Base-by-base conservation (phyloP, 1,140 invertebrate species). In the Leucophenga varia region DNA sequence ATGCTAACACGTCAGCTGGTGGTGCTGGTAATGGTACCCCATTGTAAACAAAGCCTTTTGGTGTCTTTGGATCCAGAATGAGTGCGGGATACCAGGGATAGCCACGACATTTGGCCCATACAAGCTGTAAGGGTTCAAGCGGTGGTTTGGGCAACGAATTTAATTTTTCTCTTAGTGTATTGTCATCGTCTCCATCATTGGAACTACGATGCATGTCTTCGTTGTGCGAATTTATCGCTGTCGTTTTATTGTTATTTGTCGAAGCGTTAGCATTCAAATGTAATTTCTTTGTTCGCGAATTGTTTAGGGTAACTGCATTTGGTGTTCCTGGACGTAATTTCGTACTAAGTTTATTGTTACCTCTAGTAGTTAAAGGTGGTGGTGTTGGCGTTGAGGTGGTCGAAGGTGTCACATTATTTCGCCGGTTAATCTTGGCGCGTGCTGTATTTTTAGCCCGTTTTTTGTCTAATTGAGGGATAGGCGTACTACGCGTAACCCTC, bases 31-130 rank as follows among this genome's bases (percentile, higher is more conserved):
- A 86, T 0, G 92, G 92, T 1, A 97, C 92, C 17, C 91, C 92
- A 74, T 95, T 94, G 76, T 96, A 90, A 17, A 93, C 83, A 58
- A 90, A 95, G 1, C 91, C 86, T 75, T 89, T 89, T 1, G 93
- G 93, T 75, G 94, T 95, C 61, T 90, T 89, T 3, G 95, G 93
- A 77, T 96, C 91, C 37, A 97, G 94, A 35, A 97, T 95, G 40
- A 98, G 77, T 1, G 94, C 95, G 25, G 95, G 95, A 79, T 97
- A 97, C 93, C 93, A 97, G 3, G 93, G 93, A 78, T 95, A 96
- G 3, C 93, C 94, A 49, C 93, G 82, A 79, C 93, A 97, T 72
- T 97, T 97, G 1, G 94, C 94, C 95, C 95, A 98, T 1, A 97
- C 94, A 7, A 97, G 81, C 73, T 96, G 92, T 16, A 97, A 76